Evolutionary conservation across 2,888 invertebrate species (phyloP).

Genomic region (Andrena trimmerana): DNA sequence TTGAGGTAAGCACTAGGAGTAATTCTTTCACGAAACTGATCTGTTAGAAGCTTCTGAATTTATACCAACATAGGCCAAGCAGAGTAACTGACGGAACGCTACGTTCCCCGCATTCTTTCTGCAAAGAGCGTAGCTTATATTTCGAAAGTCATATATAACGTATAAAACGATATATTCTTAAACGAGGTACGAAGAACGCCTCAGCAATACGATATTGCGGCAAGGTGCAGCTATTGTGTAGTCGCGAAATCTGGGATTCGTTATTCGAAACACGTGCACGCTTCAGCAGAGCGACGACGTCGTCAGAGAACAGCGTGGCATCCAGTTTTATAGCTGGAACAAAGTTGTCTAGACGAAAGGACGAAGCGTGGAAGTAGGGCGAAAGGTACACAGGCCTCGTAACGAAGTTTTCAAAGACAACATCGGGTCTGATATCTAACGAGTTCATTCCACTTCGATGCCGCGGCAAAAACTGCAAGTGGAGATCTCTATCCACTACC

Average conservation of each 20-base stretch:
- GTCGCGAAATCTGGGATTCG: conserved; percentile 52
- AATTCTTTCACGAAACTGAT: not conserved
- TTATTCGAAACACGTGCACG: conserved; percentile 62
- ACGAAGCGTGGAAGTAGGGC: conserved; percentile 41
- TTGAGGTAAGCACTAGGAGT: too few species aligned
- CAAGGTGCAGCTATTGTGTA: conserved; percentile 26
- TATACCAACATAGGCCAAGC: too few species aligned
- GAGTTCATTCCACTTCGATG: conserved; percentile 72
- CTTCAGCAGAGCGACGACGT: conserved; percentile 28
- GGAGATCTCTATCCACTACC: conserved; percentile 62
- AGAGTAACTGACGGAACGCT: too few species aligned
- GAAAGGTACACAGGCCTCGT: conserved; percentile 66
- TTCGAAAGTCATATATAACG: not conserved
- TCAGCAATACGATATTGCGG: conserved; percentile 15
- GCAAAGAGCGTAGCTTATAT: not conserved
- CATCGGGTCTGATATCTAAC: conserved; percentile 74
- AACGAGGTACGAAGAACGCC: conserved; percentile 12
- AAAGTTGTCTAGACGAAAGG: conserved; percentile 44
- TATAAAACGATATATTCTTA: conserved; percentile 14
- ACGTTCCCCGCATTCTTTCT: not conserved
- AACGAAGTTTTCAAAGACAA: conserved; percentile 78
- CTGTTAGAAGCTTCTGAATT: not conserved
- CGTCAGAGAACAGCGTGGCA: conserved; percentile 22
- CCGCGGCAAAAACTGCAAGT: conserved; percentile 61
- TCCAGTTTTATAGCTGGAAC: conserved; percentile 56